These are phyloP conservation scores for Carassius carassius DNA, from an alignment of 2,113 vertebrate genomes.

Conservation along the genomic window DNA sequence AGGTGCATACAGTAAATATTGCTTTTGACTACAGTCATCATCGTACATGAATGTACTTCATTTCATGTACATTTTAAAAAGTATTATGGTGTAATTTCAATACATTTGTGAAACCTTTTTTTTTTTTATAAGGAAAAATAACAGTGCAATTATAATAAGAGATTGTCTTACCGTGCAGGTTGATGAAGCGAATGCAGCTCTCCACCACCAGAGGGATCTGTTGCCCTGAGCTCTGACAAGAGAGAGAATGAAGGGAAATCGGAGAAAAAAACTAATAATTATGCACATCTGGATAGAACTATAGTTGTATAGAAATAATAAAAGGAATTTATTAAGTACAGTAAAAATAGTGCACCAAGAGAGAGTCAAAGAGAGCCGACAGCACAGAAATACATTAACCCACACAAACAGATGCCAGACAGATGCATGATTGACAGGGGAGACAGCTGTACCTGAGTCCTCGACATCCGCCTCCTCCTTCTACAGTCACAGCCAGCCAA, in stretches of 20 bases:
- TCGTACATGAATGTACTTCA: background rate
- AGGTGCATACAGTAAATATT: background rate
- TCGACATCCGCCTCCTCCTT: slow-evolving; percentile 56
- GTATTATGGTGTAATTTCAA: background rate
- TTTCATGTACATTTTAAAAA: background rate
- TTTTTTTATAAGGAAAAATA: background rate
- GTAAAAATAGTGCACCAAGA: background rate
- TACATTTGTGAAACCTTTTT: background rate
- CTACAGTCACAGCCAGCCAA: slow-evolving; percentile 42
- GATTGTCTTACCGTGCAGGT: slow-evolving; percentile 70
- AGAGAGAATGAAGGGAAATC: background rate
- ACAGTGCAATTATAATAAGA: too few species aligned
- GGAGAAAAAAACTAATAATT: background rate
- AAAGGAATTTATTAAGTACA: background rate
- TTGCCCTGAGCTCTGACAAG: slow-evolving; percentile 63
- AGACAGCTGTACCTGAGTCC: slow-evolving; percentile 54
- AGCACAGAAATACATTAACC: background rate
- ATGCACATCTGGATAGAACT: background rate
- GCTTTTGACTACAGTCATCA: background rate
- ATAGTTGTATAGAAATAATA: background rate
- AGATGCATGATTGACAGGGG: background rate
- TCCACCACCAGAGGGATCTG: slow-evolving; percentile 74
- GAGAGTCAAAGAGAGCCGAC: background rate
- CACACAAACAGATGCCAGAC: slow-evolving; percentile 9
- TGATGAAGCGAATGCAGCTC: slow-evolving; percentile 80